phyloP scores from a whole-genome alignment of 2,888 invertebrate species.

The Eledona agricola region DNA sequence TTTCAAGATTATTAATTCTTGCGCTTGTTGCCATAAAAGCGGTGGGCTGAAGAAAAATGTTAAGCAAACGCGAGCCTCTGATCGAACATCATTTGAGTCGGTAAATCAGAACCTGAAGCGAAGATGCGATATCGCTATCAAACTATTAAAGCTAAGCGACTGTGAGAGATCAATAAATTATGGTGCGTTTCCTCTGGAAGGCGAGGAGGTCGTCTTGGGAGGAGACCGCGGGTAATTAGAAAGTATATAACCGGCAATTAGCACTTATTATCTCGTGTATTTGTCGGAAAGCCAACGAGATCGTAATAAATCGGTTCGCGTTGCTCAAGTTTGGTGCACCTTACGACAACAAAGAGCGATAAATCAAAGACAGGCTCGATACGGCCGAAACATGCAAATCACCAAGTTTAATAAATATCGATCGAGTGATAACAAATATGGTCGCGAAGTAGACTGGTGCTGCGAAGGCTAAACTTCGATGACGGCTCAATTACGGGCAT shows the following conservation, averaged over 20 bases:
- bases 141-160: slow-evolving; percentile 43
- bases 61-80: slow-evolving; percentile 15
- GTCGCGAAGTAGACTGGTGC: slow-evolving; percentile 21
- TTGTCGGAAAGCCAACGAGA: slow-evolving; percentile 38
- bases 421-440: slow-evolving; percentile 44
- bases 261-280: slow-evolving; percentile 47
- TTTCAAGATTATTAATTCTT: too few species aligned
- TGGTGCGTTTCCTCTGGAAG: slow-evolving; percentile 18
- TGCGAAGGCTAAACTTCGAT: slow-evolving; percentile 38
- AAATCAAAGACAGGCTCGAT: slow-evolving; percentile 25
- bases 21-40: too few species aligned
- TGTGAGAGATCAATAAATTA: slow-evolving; percentile 43
- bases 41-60: slow-evolving; percentile 1
- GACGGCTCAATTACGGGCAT: slow-evolving; percentile 48
- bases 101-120: slow-evolving; percentile 40
- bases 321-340: slow-evolving; percentile 5
- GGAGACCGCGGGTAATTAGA: slow-evolving; percentile 48
- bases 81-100: slow-evolving; percentile 17
- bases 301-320: slow-evolving; percentile 3
- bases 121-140: slow-evolving; percentile 43
- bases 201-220: slow-evolving; percentile 25
- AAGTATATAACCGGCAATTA: slow-evolving; percentile 47
- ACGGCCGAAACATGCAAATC: slow-evolving; percentile 44
- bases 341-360: slow-evolving; percentile 22
- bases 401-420: slow-evolving; percentile 46